Evolutionary conservation across 1,140 invertebrate genomes (phyloP), one percentile per base, ranked within the genome.

Genomic region (Muscidifurax raptorellus): DNA sequence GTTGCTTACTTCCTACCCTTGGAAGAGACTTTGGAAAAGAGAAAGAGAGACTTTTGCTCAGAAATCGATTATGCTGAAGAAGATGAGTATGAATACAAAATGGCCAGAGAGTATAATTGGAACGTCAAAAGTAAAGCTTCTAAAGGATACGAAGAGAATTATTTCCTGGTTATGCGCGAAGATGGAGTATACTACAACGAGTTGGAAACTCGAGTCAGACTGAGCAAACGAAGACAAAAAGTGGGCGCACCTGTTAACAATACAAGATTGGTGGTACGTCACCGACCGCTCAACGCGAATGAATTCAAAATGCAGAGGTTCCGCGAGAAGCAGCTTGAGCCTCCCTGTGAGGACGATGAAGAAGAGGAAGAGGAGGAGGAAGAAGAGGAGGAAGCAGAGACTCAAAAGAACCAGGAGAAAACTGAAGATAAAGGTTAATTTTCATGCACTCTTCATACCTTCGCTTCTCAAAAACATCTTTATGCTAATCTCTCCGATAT

Each of bases 81-180:
- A 1, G 97, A 98, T 80, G 97, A 97, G 83, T 99, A 99, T 91
- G 97, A 99, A 87, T 98, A 99, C 89, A 97, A 97, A 93, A 98
- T 99, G 96, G 97, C 97, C 0, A 94, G 98, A 87, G 98, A 99
- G 91, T 99, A 99, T 90, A 98, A 99, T 89, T 99, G 98, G 99
- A 99, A 99, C 93, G 98, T 99, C 2, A 99, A 99, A 91, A 99
- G 97, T 91, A 99, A 99, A 94, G 96, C 97, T 0, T 98, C 97
- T 0, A 98, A 99, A 92, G 98, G 98, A 64, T 99, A 99, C 90
- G 98, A 99, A 93, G 99, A 99, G 92, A 99, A 99, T 92, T 99
- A 99, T 91, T 99, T 99, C 93, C 96, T 99, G 92, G 97, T 99
- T 82, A 95, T 99, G 79, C 95, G 98, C 80, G 96, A 97, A 87